Percentiles rank a stretch among this genome's conserved stretches.
phyloP scores from a whole-genome alignment of 2,888 invertebrate species.

The Monochamus alternatus region DNA sequence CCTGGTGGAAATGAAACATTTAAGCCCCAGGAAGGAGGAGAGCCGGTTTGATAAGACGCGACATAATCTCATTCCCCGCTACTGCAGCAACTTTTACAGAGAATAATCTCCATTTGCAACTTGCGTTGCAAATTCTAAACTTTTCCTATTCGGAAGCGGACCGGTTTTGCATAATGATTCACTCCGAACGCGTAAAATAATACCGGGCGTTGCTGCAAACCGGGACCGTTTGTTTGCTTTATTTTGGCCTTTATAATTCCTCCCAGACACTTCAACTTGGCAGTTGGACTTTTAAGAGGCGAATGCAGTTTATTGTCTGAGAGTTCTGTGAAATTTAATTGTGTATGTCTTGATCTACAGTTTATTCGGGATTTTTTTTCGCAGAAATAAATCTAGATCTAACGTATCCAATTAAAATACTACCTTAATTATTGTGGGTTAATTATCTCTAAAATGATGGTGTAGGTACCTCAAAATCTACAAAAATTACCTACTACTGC shows the following conservation, averaged over 20 bases:
- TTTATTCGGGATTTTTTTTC: no score
- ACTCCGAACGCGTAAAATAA: slow-evolving; percentile 9
- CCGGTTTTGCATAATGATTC: slow-evolving; percentile 36
- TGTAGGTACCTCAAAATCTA: no score
- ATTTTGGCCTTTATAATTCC: not conserved
- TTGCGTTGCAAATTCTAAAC: slow-evolving; percentile 33
- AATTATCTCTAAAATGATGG: no score
- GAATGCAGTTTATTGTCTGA: no score
- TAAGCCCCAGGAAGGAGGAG: slow-evolving; percentile 20
- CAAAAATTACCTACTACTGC: no score
- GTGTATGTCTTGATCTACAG: no score
- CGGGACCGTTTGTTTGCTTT: not conserved
- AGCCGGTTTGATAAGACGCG: slow-evolving; percentile 30
- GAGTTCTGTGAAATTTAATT: no score
- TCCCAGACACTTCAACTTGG: no score
- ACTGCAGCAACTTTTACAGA: slow-evolving; percentile 29
- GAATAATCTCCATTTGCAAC: slow-evolving; percentile 38
- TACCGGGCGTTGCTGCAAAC: not conserved
- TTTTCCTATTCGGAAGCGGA: slow-evolving; percentile 30
- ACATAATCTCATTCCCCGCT: slow-evolving; percentile 34
- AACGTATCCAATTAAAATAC: no score
- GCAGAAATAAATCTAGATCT: no score
- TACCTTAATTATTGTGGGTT: no score
- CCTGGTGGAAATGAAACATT: slow-evolving; percentile 29
- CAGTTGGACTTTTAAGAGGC: no score